phyloP scores from a whole-genome alignment of 35 echinoderm and acorn worm species.

The Strongylocentrotus purpuratus region DNA sequence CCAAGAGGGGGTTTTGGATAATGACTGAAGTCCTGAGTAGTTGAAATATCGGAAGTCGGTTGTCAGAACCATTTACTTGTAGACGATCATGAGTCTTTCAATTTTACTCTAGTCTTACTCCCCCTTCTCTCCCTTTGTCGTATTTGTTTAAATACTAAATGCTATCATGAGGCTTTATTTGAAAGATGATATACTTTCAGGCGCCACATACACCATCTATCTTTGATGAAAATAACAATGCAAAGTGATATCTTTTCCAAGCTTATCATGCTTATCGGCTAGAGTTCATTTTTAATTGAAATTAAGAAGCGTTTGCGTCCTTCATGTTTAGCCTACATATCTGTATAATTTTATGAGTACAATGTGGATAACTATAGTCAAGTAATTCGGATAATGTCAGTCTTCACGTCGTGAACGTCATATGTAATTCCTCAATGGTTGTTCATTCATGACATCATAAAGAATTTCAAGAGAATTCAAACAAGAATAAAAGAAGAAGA shows the following conservation, averaged over 20 bases:
- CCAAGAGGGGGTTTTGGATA: constrained; percentile 23
- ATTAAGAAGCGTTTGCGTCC: no score
- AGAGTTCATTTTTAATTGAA: background rate
- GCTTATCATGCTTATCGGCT: background rate
- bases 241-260: background rate
- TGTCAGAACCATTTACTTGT: constrained; percentile 26
- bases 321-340: no score
- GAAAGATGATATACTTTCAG: background rate
- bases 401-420: no score
- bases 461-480: no score
- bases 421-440: no score
- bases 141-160: background rate
- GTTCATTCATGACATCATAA: no score
- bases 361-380: no score
- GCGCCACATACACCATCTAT: background rate
- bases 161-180: background rate
- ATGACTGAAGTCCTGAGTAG: constrained; percentile 34
- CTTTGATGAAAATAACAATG: background rate
- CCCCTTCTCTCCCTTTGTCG: background rate
- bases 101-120: background rate
- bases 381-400: no score
- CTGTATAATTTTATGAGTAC: no score
- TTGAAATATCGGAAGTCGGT: constrained; percentile 29
- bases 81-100: constrained; percentile 27
- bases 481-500: no score